A percentile compares a stretch with the other conserved stretches of the same genome.
Evolutionary conservation across 2,888 invertebrate genomes (phyloP).

Genomic region (Athalia rosae): DNA sequence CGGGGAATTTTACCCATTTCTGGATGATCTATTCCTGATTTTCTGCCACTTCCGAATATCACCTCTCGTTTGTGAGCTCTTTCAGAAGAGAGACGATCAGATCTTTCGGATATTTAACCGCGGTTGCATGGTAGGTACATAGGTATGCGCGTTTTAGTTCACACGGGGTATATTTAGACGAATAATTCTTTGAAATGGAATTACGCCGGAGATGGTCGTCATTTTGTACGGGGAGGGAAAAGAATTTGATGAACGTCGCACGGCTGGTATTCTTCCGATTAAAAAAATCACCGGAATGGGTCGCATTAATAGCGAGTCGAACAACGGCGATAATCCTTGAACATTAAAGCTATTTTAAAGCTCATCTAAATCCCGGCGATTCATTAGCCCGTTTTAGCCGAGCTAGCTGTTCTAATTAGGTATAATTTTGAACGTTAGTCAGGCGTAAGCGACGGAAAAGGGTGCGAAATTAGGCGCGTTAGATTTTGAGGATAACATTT

Average conservation of each 20-base stretch:
- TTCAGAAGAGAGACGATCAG: too few relatives aligned
- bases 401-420: slow-evolving; percentile 8
- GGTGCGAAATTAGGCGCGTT: not conserved
- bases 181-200: too few relatives aligned
- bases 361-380: slow-evolving; percentile 29
- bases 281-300: slow-evolving; percentile 10
- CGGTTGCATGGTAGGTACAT: too few relatives aligned
- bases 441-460: not conserved
- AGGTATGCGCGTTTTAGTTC: too few relatives aligned
- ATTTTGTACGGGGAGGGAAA: not conserved
- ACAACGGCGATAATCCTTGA: slow-evolving; percentile 40
- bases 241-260: not conserved
- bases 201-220: too few relatives aligned
- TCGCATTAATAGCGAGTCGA: slow-evolving; percentile 19
- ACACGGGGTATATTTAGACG: too few relatives aligned
- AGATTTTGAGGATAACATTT: too few relatives aligned
- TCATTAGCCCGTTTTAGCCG: slow-evolving; percentile 30
- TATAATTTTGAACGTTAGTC: slow-evolving; percentile 24
- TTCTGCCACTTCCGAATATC: slow-evolving; percentile 10
- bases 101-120: too few relatives aligned
- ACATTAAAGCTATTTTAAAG: slow-evolving; percentile 38
- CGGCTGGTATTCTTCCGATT: not conserved
- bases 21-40: slow-evolving; percentile 13
- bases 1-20: not conserved
- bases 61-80: too few relatives aligned